A percentile compares a stretch with the other conserved stretches of the same genome.
Evolutionary conservation across 2,797 vertebrate species (phyloP).

Genomic region (Hephaestus fuliginosus): DNA sequence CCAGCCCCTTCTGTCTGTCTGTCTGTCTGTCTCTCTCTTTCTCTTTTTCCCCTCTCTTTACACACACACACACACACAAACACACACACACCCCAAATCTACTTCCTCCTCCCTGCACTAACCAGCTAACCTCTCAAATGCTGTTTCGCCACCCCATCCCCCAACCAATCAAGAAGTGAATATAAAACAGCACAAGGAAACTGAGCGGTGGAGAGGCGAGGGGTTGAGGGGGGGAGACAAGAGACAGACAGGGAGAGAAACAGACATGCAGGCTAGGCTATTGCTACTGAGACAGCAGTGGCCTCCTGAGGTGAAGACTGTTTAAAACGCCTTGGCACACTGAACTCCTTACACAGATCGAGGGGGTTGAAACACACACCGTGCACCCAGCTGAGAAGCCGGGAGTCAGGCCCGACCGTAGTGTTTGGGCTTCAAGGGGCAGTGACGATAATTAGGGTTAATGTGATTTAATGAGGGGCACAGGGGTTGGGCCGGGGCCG

Average conservation of each 20-base stretch:
- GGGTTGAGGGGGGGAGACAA: constrained; percentile 15
- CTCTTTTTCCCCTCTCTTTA: no score
- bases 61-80: no score
- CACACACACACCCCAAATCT: constrained; percentile 54
- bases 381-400: constrained; percentile 71
- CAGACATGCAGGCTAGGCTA: constrained; percentile 43
- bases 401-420: constrained; percentile 53
- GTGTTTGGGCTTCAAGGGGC: constrained; percentile 69
- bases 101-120: constrained; percentile 57
- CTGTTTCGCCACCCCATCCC: constrained; percentile 73
- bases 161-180: constrained; percentile 83
- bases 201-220: constrained; percentile 31
- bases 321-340: constrained; percentile 65
- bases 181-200: constrained; percentile 79
- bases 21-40: constrained; percentile 42
- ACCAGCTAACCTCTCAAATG: constrained; percentile 75
- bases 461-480: constrained; percentile 79
- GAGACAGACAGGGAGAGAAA: constrained; percentile 29
- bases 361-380: constrained; percentile 66
- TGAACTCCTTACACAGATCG: constrained; percentile 59
- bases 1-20: constrained; percentile 44
- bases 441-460: constrained; percentile 79
- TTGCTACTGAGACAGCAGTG: constrained; percentile 63
- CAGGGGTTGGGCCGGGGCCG: constrained; percentile 34
- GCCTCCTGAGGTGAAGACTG: constrained; percentile 77